Evolutionary conservation across 92 coral and sea anemone genomes (phyloP).

Genomic region (Heliopora coerulea): DNA sequence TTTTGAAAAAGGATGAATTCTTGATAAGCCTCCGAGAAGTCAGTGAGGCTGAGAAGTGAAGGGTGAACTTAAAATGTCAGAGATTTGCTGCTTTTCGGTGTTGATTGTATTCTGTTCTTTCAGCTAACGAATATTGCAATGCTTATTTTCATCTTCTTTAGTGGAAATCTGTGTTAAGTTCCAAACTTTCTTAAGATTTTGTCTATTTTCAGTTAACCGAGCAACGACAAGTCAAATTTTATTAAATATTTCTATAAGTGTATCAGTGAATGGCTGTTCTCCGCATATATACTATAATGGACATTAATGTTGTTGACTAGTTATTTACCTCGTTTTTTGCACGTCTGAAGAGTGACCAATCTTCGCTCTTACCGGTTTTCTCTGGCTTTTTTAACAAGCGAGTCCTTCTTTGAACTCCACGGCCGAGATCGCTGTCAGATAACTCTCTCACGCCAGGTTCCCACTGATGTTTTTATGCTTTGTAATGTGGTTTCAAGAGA

Average conservation of each 20-base stretch:
- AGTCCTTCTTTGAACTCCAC: not conserved
- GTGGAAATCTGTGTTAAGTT: constrained; percentile 1
- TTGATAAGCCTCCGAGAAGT: not conserved
- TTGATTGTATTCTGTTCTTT: no score
- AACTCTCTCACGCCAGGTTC: not conserved
- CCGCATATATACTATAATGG: not conserved
- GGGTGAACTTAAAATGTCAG: not conserved
- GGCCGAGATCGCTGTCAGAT: not conserved
- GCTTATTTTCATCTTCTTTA: no score
- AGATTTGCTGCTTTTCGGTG: not conserved
- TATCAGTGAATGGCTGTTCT: no score
- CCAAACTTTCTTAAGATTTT: constrained; percentile 12
- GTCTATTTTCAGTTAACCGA: constrained; percentile 6
- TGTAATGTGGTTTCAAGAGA: no score
- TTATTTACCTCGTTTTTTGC: constrained; percentile 8
- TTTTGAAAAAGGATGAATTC: not conserved
- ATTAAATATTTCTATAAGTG: no score
- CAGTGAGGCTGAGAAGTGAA: not conserved
- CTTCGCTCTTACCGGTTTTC: not conserved
- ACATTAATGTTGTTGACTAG: not conserved
- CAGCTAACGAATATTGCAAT: no score
- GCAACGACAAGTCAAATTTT: no score
- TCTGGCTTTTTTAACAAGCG: not conserved
- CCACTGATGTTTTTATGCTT: not conserved
- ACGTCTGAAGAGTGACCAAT: not conserved